Evolutionary conservation across 2,888 invertebrate genomes (phyloP).

Genomic region (Baronia brevicornis): DNA sequence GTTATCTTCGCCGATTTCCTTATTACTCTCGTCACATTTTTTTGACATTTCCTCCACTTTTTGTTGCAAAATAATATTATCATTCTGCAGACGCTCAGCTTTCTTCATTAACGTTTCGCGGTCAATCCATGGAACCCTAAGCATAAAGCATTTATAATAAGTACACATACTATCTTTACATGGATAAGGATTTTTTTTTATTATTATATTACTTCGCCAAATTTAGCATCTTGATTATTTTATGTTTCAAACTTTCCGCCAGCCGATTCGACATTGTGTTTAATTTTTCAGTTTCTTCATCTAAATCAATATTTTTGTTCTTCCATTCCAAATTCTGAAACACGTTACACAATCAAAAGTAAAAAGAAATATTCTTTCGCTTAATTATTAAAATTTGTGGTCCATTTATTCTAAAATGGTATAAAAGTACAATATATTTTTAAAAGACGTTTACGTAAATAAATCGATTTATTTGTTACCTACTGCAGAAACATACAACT

Average conservation of each 20-base stretch:
- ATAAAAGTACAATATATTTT: no score
- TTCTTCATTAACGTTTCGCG: constrained; percentile 49
- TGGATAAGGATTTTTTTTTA: no score
- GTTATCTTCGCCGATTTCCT: constrained; percentile 19
- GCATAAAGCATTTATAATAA: no score
- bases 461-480: no score
- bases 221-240: constrained; percentile 43
- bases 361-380: no score
- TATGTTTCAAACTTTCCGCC: constrained; percentile 51
- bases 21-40: constrained; percentile 29
- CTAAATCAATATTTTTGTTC: constrained; percentile 47
- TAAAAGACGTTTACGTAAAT: no score
- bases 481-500: no score
- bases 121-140: constrained; percentile 58
- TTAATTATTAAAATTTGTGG: background rate
- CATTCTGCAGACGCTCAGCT: constrained; percentile 50
- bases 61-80: constrained; percentile 41
- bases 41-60: constrained; percentile 42
- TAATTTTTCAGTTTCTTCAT: constrained; percentile 50
- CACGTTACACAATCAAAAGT: no score
- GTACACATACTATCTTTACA: no score
- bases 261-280: constrained; percentile 43
- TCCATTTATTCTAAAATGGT: no score
- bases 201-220: constrained; percentile 44
- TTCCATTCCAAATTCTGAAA: constrained; percentile 59